These are phyloP conservation scores for Brachionus paranguensis DNA, from an alignment of 1,140 invertebrate species.

Conservation along the genomic window DNA sequence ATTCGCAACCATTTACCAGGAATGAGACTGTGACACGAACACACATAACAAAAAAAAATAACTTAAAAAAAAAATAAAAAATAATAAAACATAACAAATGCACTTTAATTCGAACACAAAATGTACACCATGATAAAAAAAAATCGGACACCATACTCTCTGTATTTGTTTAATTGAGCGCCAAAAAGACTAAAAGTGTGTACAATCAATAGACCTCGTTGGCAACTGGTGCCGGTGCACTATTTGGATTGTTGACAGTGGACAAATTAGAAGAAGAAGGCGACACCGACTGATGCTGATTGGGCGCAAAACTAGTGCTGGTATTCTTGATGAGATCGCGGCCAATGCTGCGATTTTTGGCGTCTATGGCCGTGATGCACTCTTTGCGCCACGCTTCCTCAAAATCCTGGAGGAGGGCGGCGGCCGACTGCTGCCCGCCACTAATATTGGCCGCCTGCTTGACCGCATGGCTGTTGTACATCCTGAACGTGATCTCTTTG, in stretches of 20 bases:
- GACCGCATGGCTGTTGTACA: background rate
- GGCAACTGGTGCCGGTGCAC: background rate
- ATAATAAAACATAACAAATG: slow-evolving; percentile 2
- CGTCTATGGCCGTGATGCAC: slow-evolving; percentile 18
- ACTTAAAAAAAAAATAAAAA: background rate
- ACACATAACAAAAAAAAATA: background rate
- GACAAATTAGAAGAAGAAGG: background rate
- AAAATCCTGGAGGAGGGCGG: background rate
- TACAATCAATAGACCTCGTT: background rate
- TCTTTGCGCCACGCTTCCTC: slow-evolving; percentile 32
- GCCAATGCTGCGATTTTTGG: slow-evolving; percentile 25
- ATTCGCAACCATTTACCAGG: background rate
- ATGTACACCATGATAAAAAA: background rate
- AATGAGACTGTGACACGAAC: background rate
- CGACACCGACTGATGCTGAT: background rate
- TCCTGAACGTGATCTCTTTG: slow-evolving; percentile 5
- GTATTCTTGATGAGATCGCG: slow-evolving; percentile 15
- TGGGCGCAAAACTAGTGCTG: background rate
- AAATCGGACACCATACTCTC: background rate
- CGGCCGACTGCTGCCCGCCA: slow-evolving; percentile 13
- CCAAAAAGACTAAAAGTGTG: background rate
- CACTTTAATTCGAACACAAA: background rate
- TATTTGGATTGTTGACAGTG: background rate
- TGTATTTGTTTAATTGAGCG: background rate
- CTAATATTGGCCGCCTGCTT: background rate